These are phyloP conservation scores for Scrobipalpa costella DNA, from an alignment of 2,888 invertebrate species.

Conservation along the genomic window DNA sequence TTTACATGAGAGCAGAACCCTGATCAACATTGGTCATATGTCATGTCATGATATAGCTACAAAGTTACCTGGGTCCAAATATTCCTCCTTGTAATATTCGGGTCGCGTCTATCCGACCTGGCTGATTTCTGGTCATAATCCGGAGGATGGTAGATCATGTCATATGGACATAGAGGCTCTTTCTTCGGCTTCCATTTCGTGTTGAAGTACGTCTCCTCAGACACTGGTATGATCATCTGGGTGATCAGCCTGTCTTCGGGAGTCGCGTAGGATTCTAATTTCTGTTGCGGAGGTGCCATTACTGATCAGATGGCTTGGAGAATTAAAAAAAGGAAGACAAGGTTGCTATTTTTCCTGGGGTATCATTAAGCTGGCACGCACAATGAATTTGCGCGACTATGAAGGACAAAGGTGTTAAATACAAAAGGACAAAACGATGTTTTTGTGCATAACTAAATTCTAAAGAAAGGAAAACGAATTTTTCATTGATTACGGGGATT, in stretches of 20 bases:
- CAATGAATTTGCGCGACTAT: neutral
- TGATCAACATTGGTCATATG: neutral
- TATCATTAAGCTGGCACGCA: neutral
- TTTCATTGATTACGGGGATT: too few species aligned
- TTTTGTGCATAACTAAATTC: too few species aligned
- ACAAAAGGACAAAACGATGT: too few species aligned
- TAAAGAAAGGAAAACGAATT: too few species aligned
- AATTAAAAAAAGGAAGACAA: neutral
- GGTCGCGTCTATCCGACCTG: slow-evolving; percentile 68
- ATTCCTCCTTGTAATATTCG: slow-evolving; percentile 65
- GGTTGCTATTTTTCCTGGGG: neutral
- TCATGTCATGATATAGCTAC: neutral
- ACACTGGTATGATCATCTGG: slow-evolving; percentile 66
- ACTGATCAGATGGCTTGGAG: neutral
- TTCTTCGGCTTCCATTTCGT: slow-evolving; percentile 58
- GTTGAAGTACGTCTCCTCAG: slow-evolving; percentile 64
- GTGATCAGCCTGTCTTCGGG: slow-evolving; percentile 38
- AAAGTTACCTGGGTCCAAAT: slow-evolving; percentile 69
- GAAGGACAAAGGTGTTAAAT: too few species aligned
- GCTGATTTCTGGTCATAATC: slow-evolving; percentile 71
- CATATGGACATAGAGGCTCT: slow-evolving; percentile 63
- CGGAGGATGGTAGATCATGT: slow-evolving; percentile 73
- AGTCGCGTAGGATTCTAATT: neutral
- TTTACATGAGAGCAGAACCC: neutral
- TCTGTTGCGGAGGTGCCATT: neutral